These are phyloP conservation scores for Osmoderma eremita DNA, from an alignment of 2,888 invertebrate species.

Conservation along the genomic window DNA sequence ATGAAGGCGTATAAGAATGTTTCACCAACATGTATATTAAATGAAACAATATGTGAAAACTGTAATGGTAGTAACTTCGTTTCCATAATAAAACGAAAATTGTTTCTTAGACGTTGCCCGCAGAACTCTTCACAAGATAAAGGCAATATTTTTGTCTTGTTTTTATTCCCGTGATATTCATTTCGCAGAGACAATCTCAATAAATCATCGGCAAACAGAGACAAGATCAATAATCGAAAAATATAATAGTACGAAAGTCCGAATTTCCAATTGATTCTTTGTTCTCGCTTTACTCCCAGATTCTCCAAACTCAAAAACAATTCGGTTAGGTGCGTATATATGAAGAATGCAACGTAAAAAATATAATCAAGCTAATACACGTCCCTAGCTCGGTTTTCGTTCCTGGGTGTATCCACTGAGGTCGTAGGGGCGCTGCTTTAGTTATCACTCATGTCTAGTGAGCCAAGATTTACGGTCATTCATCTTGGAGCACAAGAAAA, in stretches of 20 bases:
- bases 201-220: slow-evolving; percentile 12
- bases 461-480: slow-evolving; percentile 59
- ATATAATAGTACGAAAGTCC: slow-evolving; percentile 16
- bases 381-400: slow-evolving; percentile 46
- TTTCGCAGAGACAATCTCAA: slow-evolving; percentile 18
- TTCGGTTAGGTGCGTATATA: slow-evolving; percentile 12
- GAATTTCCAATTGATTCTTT: slow-evolving; percentile 19
- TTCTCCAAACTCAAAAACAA: slow-evolving; percentile 11
- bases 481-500: slow-evolving; percentile 57
- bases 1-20: too few species aligned
- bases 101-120: slow-evolving; percentile 9
- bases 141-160: neutral
- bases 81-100: neutral
- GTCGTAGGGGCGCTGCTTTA: slow-evolving; percentile 48
- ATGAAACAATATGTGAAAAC: too few species aligned
- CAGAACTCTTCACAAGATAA: slow-evolving; percentile 2
- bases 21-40: too few species aligned
- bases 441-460: slow-evolving; percentile 59
- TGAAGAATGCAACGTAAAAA: slow-evolving; percentile 49
- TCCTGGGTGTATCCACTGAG: slow-evolving; percentile 17
- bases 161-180: slow-evolving; percentile 12
- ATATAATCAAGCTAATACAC: slow-evolving; percentile 56
- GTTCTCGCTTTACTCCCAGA: slow-evolving; percentile 3
- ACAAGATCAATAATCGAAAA: slow-evolving; percentile 27
- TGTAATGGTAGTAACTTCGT: neutral